Conservation (phyloP, 2,888 invertebrate species). For the Sinodicranocentrus sp. region DNA sequence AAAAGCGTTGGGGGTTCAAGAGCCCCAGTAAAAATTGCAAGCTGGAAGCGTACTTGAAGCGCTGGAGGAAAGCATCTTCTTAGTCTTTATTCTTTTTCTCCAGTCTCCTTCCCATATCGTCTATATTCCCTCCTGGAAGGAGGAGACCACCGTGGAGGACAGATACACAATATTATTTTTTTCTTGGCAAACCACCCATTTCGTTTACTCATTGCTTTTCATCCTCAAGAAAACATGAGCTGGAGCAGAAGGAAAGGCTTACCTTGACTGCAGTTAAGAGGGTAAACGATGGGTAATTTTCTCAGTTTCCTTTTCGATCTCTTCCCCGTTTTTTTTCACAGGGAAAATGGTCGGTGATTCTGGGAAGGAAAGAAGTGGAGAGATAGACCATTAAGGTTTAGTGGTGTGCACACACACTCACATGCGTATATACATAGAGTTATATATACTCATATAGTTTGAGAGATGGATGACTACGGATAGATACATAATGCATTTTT, state of each 20-base stretch:
- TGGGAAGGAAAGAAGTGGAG: not conserved
- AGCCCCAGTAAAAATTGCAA: no score
- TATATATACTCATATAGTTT: no score
- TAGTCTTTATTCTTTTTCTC: not conserved
- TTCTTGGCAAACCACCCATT: slow-evolving; percentile 64
- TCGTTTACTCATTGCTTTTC: slow-evolving; percentile 37
- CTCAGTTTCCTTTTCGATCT: not conserved
- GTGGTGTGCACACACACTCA: slow-evolving; percentile 14
- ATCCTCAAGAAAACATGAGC: not conserved
- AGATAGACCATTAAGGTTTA: slow-evolving; percentile 25
- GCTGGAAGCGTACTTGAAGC: no score
- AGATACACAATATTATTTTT: slow-evolving; percentile 30
- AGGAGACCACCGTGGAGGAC: not conserved
- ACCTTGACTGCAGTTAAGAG: slow-evolving; percentile 46
- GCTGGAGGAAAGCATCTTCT: no score
- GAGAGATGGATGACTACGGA: not conserved
- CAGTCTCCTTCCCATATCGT: slow-evolving; percentile 25
- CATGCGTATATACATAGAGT: not conserved
- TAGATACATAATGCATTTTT: slow-evolving; percentile 31
- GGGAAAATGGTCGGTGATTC: slow-evolving; percentile 11
- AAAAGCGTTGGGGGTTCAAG: no score
- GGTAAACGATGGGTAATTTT: slow-evolving; percentile 31
- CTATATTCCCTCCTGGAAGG: not conserved
- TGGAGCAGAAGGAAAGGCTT: slow-evolving; percentile 38
- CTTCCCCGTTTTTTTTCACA: not conserved